Evolutionary conservation across 2,888 invertebrate species (phyloP).

Genomic region (Chrysomela aeneicollis): DNA sequence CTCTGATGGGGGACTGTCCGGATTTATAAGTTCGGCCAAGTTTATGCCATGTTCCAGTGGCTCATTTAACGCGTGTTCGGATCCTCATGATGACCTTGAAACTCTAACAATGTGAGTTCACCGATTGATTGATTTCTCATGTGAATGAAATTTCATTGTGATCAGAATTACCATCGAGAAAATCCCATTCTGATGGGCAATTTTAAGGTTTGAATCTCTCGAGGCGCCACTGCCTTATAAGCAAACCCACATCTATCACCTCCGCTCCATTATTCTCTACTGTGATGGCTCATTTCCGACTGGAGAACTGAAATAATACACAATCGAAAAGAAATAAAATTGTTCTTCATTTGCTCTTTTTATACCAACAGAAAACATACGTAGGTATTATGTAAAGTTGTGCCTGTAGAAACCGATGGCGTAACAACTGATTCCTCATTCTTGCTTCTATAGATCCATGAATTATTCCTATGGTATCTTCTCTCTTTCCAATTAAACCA

Average conservation of each 20-base stretch:
- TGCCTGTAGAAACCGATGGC: background rate
- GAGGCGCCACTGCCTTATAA: background rate
- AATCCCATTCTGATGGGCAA: too few relatives aligned
- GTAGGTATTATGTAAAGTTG: background rate
- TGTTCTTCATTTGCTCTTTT: background rate
- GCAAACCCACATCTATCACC: slow-evolving; percentile 38
- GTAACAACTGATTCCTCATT: too few relatives aligned
- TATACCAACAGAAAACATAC: background rate
- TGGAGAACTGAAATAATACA: slow-evolving; percentile 14
- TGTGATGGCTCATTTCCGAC: slow-evolving; percentile 40
- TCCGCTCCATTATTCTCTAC: slow-evolving; percentile 40
- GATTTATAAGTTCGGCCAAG: too few relatives aligned
- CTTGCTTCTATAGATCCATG: too few relatives aligned
- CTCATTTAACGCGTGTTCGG: too few relatives aligned
- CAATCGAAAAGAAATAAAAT: slow-evolving; percentile 1
- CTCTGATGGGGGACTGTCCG: too few relatives aligned
- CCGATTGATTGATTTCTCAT: too few relatives aligned
- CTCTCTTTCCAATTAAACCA: background rate
- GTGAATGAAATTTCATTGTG: too few relatives aligned
- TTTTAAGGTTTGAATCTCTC: background rate
- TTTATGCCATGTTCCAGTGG: too few relatives aligned
- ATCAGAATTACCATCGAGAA: too few relatives aligned
- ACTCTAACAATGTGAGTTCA: too few relatives aligned
- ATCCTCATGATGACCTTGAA: too few relatives aligned
- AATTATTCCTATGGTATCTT: background rate